Base-by-base conservation (phyloP, 1,140 invertebrate species). In the Sitophilus oryzae region DNA sequence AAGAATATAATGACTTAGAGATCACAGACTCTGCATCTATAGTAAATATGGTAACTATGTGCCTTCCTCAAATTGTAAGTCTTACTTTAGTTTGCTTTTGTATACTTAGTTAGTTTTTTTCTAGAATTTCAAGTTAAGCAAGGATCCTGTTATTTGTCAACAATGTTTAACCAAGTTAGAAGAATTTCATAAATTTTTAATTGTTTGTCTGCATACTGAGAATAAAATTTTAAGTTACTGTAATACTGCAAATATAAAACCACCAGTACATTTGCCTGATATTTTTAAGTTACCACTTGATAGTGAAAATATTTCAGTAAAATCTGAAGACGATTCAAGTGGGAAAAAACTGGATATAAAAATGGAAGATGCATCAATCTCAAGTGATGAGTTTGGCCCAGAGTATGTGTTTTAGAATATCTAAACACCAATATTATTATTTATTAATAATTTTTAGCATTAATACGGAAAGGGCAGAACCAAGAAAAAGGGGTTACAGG, bases 11-110 rank as follows among this genome's bases (percentile, higher is more conserved):
- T 30, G 25, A 30, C 5, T 6, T 30, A 30, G 11, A 30, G 11
- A 30, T 30, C 5, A 30, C 5, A 30, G 25, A 30, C 25, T 2
- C 15, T 10, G 16, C 10, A 35, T 37, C 44, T 38, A 3, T 45
- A 14, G 19, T 36, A 42, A 45, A 46, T 23, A 15, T 53, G 16
- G 18, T 53, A 23, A 21, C 25, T 4, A 23, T 38, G 34, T 53
- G 51, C 51, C 43, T 53, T 45, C 51, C 51, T 14, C 42, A 53
- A 37, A 16, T 53, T 30, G 25, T 30, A 30, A 30, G 25, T 30
- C n/a, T n/a, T n/a, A n/a, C n/a, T n/a, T n/a, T n/a, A n/a, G n/a
- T n/a, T n/a, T n/a, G n/a, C n/a, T 30, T 30, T 30, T 30, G 25
- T 6, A 30, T 30, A 30, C 11, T 30, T 30, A 30, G 11, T 6